These are phyloP conservation scores for Dryomyza anilis DNA, from an alignment of 2,888 invertebrate species.

Conservation along the genomic window DNA sequence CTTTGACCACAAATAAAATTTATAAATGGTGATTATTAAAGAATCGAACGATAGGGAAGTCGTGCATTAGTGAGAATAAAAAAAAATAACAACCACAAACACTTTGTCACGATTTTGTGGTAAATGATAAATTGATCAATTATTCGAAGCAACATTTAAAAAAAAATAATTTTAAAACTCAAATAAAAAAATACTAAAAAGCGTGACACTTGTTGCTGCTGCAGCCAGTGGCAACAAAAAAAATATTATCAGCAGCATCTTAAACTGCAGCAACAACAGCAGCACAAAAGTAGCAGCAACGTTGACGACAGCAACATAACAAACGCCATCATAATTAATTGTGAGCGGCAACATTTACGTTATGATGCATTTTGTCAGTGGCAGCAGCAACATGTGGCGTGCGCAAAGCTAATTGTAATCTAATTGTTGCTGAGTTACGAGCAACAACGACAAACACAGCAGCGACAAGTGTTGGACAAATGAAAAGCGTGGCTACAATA, in stretches of 20 bases:
- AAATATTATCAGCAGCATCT: neutral
- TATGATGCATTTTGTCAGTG: neutral
- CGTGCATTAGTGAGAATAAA: no score
- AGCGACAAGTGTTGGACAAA: no score
- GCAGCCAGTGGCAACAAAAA: neutral
- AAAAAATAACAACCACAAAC: neutral
- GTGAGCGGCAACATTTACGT: neutral
- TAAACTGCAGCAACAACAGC: neutral
- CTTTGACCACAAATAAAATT: no score
- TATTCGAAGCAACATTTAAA: no score
- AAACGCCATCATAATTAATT: neutral
- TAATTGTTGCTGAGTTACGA: neutral
- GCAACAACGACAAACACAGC: neutral
- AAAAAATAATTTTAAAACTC: no score
- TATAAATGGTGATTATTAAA: no score
- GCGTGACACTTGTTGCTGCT: neutral
- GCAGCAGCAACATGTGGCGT: neutral
- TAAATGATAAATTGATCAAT: constrained; percentile 1
- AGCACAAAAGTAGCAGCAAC: neutral
- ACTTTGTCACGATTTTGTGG: constrained; percentile 15
- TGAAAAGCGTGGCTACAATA: no score
- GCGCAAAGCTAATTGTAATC: neutral
- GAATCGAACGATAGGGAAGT: no score
- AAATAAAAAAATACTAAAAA: neutral
- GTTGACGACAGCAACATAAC: neutral